Conservation (phyloP, 2,888 invertebrate species). For the Drosophila sordidula region DNA sequence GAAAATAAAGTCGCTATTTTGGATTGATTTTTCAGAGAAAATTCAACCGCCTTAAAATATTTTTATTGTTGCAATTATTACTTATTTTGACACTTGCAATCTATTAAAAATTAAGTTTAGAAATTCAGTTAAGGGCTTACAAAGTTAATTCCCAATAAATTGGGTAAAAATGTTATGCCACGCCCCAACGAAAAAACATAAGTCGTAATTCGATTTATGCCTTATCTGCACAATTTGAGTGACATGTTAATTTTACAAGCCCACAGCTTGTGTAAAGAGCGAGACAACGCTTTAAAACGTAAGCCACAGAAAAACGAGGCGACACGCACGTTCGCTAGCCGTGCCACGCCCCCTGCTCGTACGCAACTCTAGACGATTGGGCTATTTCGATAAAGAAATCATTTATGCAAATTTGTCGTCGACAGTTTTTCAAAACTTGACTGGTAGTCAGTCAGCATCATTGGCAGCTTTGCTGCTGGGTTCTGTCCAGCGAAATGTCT, state of each 20-base stretch:
- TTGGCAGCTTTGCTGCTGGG: conserved; percentile 6
- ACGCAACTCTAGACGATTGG: conserved; percentile 60
- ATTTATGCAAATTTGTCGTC: conserved; percentile 73
- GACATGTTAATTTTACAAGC: conserved; percentile 65
- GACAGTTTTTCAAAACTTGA: conserved; percentile 51
- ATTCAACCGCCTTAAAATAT: no score
- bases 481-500: conserved; percentile 11
- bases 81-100: no score
- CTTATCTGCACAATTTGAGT: conserved; percentile 40
- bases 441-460: conserved; percentile 21
- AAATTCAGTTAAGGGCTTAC: neutral
- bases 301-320: conserved; percentile 3
- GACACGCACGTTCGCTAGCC: conserved; percentile 55
- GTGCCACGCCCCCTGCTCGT: conserved; percentile 58
- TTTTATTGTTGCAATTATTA: no score
- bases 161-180: conserved; percentile 32
- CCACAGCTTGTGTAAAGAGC: conserved; percentile 33
- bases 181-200: conserved; percentile 40
- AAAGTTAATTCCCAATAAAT: neutral
- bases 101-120: no score
- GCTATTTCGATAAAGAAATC: conserved; percentile 75
- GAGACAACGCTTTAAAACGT: conserved; percentile 47
- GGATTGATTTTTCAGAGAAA: no score
- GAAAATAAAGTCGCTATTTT: no score
- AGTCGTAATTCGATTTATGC: conserved; percentile 13